These are phyloP conservation scores for Pammene aurita DNA, from an alignment of 2,888 invertebrate species.

Conservation along the genomic window DNA sequence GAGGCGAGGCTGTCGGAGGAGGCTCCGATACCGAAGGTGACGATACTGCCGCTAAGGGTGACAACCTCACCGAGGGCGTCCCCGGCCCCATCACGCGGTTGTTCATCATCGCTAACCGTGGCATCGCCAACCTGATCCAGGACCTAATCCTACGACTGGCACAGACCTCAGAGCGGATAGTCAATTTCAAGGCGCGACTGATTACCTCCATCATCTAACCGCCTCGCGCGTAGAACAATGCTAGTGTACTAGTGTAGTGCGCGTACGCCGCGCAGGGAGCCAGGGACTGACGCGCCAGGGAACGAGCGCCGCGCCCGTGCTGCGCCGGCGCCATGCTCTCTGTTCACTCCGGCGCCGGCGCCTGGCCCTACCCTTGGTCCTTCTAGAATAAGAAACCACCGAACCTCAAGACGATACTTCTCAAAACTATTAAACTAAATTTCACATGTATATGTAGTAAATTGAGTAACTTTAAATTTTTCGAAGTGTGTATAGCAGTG, in stretches of 20 bases:
- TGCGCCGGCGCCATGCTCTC: constrained; percentile 32
- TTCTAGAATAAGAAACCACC: constrained; percentile 21
- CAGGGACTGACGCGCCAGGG: constrained; percentile 39
- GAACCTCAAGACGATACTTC: constrained; percentile 24
- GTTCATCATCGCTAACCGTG: constrained; percentile 93
- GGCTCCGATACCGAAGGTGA: constrained; percentile 63
- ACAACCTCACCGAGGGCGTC: constrained; percentile 90
- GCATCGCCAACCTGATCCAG: constrained; percentile 93
- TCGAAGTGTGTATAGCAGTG: constrained; percentile 25
- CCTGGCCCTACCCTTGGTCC: constrained; percentile 14
- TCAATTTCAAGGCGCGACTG: constrained; percentile 96
- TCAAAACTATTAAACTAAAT: constrained; percentile 37
- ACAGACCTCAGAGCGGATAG: constrained; percentile 94
- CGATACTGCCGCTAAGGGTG: constrained; percentile 84
- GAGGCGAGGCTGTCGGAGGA: constrained; percentile 74
- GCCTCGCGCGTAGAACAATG: constrained; percentile 64
- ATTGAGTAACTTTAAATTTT: background rate
- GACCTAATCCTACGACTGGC: constrained; percentile 94
- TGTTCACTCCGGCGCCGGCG: constrained; percentile 27
- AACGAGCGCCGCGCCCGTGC: constrained; percentile 28
- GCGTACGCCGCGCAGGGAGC: constrained; percentile 44
- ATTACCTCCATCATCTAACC: constrained; percentile 93
- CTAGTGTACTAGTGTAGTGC: constrained; percentile 45
- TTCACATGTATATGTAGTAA: background rate
- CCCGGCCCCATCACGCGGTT: constrained; percentile 94